Conservation (phyloP, 2,888 invertebrate species). For the Melangyna quadrimaculata region DNA sequence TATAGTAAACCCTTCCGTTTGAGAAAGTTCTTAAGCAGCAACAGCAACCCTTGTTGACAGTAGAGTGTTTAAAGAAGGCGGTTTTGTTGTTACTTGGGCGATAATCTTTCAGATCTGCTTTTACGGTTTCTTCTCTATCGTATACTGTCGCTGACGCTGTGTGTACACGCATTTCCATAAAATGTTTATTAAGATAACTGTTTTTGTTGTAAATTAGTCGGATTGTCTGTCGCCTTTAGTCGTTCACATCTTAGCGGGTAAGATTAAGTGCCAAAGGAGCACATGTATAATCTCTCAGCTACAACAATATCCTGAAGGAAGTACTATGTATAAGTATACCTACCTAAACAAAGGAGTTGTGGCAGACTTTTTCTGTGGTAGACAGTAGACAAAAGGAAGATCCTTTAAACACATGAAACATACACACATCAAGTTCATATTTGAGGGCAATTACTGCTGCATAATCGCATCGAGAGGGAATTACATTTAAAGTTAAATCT, state of each 20-base stretch:
- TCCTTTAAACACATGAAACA: conserved; percentile 6
- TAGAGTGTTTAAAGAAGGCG: conserved; percentile 35
- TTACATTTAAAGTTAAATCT: conserved; percentile 49
- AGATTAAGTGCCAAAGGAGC: conserved; percentile 67
- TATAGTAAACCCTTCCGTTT: conserved; percentile 26
- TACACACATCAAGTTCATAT: conserved; percentile 31
- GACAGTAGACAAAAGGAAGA: conserved; percentile 24
- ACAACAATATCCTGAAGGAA: conserved; percentile 1
- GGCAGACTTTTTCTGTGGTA: conserved; percentile 11
- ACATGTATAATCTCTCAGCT: conserved; percentile 61
- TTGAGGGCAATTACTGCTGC: conserved; percentile 61
- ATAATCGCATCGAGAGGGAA: conserved; percentile 51
- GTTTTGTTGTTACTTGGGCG: conserved; percentile 65
- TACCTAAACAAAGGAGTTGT: conserved; percentile 33
- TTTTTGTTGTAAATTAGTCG: conserved; percentile 74
- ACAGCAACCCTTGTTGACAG: conserved; percentile 51
- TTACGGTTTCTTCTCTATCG: conserved; percentile 39
- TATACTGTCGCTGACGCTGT: not conserved
- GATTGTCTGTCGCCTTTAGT: conserved; percentile 60
- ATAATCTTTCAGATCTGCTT: conserved; percentile 68
- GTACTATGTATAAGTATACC: too few species aligned
- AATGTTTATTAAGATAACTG: conserved; percentile 78
- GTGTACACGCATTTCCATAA: conserved; percentile 74
- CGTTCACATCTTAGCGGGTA: conserved; percentile 64
- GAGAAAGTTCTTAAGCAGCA: not conserved